These are phyloP conservation scores for Discoglossus pictus DNA, from an alignment of 2,797 vertebrate genomes.

Conservation along the genomic window DNA sequence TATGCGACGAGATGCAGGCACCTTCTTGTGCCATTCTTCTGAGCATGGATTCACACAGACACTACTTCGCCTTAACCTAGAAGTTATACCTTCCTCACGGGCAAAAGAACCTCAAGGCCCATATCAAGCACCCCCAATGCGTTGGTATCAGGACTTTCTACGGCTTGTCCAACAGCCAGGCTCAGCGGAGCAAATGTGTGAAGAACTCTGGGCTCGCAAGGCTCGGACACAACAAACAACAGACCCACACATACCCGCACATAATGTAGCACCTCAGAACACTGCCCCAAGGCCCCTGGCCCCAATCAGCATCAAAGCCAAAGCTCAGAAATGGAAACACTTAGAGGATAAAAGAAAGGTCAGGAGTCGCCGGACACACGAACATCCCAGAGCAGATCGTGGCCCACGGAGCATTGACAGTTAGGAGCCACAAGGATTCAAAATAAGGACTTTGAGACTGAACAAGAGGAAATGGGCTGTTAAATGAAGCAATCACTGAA, in stretches of 20 bases:
- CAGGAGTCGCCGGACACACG: slow-evolving; percentile 85
- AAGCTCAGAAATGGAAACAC: slow-evolving; percentile 80
- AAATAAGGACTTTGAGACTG: slow-evolving; percentile 48
- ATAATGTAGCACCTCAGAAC: slow-evolving; percentile 68
- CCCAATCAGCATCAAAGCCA: slow-evolving; percentile 59
- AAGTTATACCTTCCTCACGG: slow-evolving; percentile 74
- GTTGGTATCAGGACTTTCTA: slow-evolving; percentile 95
- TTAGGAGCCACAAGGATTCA: slow-evolving; percentile 59
- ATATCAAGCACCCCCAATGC: slow-evolving; percentile 65
- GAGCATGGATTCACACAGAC: slow-evolving; percentile 93
- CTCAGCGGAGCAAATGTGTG: slow-evolving; percentile 81
- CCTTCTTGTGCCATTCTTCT: slow-evolving; percentile 85
- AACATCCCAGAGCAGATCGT: slow-evolving; percentile 77
- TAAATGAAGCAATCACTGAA: slow-evolving; percentile 13
- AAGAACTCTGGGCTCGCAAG: slow-evolving; percentile 81
- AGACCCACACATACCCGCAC: slow-evolving; percentile 64
- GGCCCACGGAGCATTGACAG: slow-evolving; percentile 79
- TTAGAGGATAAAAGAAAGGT: slow-evolving; percentile 79
- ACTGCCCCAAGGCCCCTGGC: slow-evolving; percentile 48
- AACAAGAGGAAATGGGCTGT: not conserved
- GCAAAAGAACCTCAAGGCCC: slow-evolving; percentile 63
- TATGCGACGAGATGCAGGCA: slow-evolving; percentile 75
- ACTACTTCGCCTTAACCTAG: slow-evolving; percentile 81
- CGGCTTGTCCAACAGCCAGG: slow-evolving; percentile 91
- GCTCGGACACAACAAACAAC: slow-evolving; percentile 55